Evolutionary conservation across 2,797 vertebrate species (phyloP).

Genomic region (Xenentodon cancila): DNA sequence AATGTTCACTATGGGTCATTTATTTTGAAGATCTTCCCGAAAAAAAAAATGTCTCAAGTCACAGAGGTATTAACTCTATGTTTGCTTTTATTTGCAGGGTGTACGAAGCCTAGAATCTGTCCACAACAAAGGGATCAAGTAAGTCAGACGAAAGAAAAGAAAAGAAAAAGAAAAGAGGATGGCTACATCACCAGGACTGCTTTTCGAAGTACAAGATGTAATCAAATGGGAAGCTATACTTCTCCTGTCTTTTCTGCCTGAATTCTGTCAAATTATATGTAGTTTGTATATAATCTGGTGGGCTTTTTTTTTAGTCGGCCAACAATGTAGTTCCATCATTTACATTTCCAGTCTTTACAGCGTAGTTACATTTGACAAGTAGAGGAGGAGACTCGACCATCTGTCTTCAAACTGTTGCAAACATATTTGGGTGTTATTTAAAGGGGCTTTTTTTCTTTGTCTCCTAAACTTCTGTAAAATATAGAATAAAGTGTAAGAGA

Average conservation of each 20-base stretch:
- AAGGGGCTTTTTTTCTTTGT: constrained; percentile 35
- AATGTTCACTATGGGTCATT: too few species aligned
- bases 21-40: too few species aligned
- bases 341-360: constrained; percentile 55
- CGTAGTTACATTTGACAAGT: constrained; percentile 44
- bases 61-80: not conserved
- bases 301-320: constrained; percentile 36
- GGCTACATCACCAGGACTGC: constrained; percentile 52
- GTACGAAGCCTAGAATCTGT: constrained; percentile 80
- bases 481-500: constrained; percentile 23
- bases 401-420: constrained; percentile 37
- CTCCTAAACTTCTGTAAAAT: constrained; percentile 27
- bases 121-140: constrained; percentile 36
- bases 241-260: constrained; percentile 54
- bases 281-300: constrained; percentile 59
- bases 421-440: constrained; percentile 39
- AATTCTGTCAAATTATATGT: constrained; percentile 64
- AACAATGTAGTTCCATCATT: constrained; percentile 50
- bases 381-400: constrained; percentile 31
- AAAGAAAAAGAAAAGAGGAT: constrained; percentile 15
- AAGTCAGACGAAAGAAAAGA: constrained; percentile 1
- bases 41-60: too few species aligned
- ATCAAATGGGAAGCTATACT: constrained; percentile 57
- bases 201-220: constrained; percentile 55
- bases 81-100: constrained; percentile 72